Evolutionary conservation across 2,888 invertebrate species (phyloP).

Genomic region (Cantharis lateralis): DNA sequence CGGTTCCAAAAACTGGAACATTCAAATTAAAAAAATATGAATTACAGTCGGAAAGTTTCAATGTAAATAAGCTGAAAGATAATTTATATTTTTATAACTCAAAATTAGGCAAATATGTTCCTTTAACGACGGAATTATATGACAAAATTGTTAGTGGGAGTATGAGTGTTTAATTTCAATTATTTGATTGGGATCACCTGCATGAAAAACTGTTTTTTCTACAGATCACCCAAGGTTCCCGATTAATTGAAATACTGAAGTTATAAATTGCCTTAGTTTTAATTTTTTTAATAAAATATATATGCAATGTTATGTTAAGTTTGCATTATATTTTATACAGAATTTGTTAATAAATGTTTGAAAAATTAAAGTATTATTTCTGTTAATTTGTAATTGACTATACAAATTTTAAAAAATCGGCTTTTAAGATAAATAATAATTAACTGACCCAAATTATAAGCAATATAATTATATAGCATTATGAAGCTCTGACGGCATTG

Average conservation of each 20-base stretch:
- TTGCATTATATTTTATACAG: neutral
- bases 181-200: neutral
- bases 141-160: slow-evolving; percentile 46
- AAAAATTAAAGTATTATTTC: neutral
- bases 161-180: slow-evolving; percentile 7
- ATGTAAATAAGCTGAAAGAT: slow-evolving; percentile 73
- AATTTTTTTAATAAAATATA: neutral
- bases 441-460: no score
- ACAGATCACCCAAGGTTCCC: neutral
- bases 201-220: neutral
- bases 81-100: slow-evolving; percentile 68
- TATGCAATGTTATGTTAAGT: neutral
- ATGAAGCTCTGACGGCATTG: no score
- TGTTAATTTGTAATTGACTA: no score
- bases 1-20: slow-evolving; percentile 84
- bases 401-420: no score
- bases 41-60: slow-evolving; percentile 83
- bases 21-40: slow-evolving; percentile 92
- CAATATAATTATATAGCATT: no score
- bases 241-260: neutral
- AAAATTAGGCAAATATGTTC: slow-evolving; percentile 44
- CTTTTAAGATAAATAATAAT: no score
- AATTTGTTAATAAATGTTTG: neutral
- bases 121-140: slow-evolving; percentile 44
- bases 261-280: neutral